Evolutionary conservation across 2,888 invertebrate species (phyloP), one percentile per base, ranked within the genome.

Genomic region (Ctenicera cuprea): DNA sequence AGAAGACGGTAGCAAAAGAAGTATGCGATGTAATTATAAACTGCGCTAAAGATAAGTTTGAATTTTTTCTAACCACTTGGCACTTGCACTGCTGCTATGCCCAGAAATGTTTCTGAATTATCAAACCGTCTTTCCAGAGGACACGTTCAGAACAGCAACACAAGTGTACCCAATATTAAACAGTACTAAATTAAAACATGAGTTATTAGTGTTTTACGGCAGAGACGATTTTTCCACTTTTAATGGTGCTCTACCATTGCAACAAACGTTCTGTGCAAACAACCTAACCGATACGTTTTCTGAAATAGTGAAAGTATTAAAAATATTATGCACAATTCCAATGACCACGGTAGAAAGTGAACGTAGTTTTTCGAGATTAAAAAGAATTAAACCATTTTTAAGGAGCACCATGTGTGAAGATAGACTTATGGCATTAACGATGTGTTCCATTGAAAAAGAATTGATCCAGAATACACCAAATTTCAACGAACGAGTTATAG

Each of bases 401-500:
- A 12, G 11, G 11, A 38, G 12, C 11, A 38, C 38, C 2, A 12
- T 38, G 38, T 38, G 5, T 11, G 3, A 38, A 8, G 38, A 38
- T 38, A 38, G 12, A 11, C 12, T 38, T 26, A 3, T 5, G 2
- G 62, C 62, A 9, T 20, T 63, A 2, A 11, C 62, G 5, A 45
- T 63, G 41, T 14, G 12, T 41, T 41, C 41, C 14, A 41, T 14
- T 14, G 41, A 41, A 41, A 41, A n/a, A n/a, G 14, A n/a, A 1
- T 5, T 63, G 7, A 16, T 59, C 18, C 37, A 38, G 12, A 14
- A 12, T 5, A 63, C 43, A 38, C 62, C 62, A 5, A n/a, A 63
- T 41, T 63, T 63, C n/a, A 63, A 63, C 43, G 22, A 63, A 43
- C 41, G n/a, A 9, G 62, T 63, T 20, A 63, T 38, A 9, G 62